phyloP scores from a whole-genome alignment of 2,113 vertebrate species.

The Catharus fuscescens region DNA sequence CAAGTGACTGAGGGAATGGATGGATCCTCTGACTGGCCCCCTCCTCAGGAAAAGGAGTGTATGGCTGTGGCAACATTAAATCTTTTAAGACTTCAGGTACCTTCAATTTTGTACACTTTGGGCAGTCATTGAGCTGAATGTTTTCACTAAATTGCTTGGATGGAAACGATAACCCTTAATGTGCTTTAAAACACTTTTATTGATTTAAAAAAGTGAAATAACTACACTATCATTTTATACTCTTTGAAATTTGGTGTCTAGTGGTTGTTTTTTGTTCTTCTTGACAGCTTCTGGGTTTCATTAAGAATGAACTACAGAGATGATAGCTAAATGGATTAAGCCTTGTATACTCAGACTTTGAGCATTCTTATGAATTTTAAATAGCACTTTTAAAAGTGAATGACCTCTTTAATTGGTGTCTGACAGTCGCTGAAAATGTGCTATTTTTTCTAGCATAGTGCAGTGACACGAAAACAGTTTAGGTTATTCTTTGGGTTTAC shows the following conservation, averaged over 20 bases:
- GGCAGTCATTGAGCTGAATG: background rate
- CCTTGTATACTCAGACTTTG: background rate
- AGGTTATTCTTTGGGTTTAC: background rate
- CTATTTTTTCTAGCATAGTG: background rate
- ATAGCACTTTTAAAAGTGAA: background rate
- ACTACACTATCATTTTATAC: background rate
- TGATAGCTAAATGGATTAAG: background rate
- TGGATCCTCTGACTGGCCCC: constrained; percentile 95
- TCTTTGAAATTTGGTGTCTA: background rate
- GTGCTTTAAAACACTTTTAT: background rate
- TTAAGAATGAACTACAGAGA: background rate
- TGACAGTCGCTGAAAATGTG: background rate
- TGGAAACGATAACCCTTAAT: background rate
- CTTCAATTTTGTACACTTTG: background rate
- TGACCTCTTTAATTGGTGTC: background rate
- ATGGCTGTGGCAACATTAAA: constrained; percentile 95
- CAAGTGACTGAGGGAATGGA: constrained; percentile 98
- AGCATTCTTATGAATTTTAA: background rate
- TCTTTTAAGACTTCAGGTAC: constrained; percentile 93
- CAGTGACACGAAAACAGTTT: background rate
- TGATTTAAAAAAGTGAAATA: background rate
- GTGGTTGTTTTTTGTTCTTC: background rate
- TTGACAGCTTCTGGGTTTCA: background rate
- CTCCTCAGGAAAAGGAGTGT: constrained; percentile 96
- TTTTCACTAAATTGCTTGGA: background rate